Conservation (phyloP, 2,113 vertebrate species). For the Colistium nudipinnis region DNA sequence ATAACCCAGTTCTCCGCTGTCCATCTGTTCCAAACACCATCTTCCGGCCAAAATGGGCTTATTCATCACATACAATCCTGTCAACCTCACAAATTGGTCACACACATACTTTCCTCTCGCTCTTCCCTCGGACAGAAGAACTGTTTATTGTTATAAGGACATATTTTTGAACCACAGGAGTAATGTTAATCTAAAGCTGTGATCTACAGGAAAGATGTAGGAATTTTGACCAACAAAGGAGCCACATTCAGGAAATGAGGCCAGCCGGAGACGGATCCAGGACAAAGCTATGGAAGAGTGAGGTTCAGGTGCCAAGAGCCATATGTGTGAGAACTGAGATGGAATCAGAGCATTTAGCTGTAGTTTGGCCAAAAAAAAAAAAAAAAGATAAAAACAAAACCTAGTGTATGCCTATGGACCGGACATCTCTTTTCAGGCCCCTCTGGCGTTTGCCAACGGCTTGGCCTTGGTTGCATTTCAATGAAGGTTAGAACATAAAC, state of each 20-base stretch:
- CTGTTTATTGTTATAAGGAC: background rate
- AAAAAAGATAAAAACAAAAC: background rate
- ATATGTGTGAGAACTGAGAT: background rate
- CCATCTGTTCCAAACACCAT: slow-evolving; percentile 2
- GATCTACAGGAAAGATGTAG: background rate
- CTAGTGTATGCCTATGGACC: background rate
- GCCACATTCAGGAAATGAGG: background rate
- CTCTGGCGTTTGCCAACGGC: background rate
- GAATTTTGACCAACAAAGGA: background rate
- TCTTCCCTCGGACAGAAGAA: background rate
- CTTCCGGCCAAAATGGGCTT: slow-evolving; percentile 9
- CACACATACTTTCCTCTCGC: background rate
- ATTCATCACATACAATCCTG: slow-evolving; percentile 3
- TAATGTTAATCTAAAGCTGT: background rate
- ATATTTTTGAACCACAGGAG: background rate
- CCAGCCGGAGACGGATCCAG: background rate
- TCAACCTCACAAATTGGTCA: slow-evolving; percentile 4
- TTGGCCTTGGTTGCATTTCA: slow-evolving; percentile 1
- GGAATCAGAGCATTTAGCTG: background rate
- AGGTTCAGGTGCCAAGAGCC: background rate
- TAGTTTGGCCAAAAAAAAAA: background rate
- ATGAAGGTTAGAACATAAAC: slow-evolving; percentile 1
- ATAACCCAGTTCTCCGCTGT: background rate
- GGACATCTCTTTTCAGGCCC: background rate
- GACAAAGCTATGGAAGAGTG: background rate